Evolutionary conservation across 2,113 vertebrate species (phyloP).

Genomic region (Pimephales promelas): DNA sequence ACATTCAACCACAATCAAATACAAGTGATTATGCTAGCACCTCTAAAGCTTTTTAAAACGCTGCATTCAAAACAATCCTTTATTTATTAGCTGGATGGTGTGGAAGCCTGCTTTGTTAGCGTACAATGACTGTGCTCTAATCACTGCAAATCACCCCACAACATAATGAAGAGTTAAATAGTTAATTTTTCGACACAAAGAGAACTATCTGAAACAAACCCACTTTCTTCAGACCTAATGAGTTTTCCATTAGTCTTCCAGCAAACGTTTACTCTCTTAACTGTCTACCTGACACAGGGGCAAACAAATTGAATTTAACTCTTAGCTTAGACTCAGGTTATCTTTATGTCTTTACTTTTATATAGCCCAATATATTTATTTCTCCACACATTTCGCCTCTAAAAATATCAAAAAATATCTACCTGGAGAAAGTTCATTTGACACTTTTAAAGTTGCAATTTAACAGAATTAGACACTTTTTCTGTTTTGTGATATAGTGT

Average conservation of each 20-base stretch:
- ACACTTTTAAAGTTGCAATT: not conserved
- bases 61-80: not conserved
- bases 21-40: too few relatives aligned
- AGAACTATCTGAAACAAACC: not conserved
- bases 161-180: constrained; percentile 1
- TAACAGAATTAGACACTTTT: not conserved
- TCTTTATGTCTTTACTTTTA: not conserved
- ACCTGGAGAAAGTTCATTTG: not conserved
- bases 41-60: not conserved
- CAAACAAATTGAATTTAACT: not conserved
- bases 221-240: not conserved
- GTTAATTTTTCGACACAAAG: constrained; percentile 5
- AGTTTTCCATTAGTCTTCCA: not conserved
- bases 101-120: constrained; percentile 1
- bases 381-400: too few relatives aligned
- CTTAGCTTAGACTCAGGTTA: not conserved
- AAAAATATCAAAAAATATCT: not conserved
- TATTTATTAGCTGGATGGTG: too few relatives aligned
- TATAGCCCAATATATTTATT: too few relatives aligned
- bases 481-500: not conserved
- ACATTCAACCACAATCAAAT: too few relatives aligned
- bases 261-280: constrained; percentile 1
- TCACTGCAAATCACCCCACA: constrained; percentile 11
- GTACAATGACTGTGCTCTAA: not conserved
- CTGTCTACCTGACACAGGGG: not conserved